Percentiles rank a stretch among this genome's conserved stretches.
Evolutionary conservation across 1,140 invertebrate genomes (phyloP).

Genomic region (Lamellibrachia luymesi): DNA sequence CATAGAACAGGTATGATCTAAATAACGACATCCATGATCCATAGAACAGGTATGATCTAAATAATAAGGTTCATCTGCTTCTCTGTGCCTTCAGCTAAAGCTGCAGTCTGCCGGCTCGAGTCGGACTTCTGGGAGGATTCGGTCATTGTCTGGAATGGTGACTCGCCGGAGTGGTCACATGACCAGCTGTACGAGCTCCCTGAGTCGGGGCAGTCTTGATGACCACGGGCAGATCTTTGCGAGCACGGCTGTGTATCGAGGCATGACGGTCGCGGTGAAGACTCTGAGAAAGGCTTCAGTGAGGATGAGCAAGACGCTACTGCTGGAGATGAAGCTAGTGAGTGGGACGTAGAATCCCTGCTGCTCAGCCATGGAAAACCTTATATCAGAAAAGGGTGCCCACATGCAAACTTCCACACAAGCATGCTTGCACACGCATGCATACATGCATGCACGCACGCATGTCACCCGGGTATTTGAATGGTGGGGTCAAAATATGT

Average conservation of each 20-base stretch:
- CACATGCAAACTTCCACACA: too few relatives aligned
- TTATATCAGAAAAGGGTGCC: too few relatives aligned
- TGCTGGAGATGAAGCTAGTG: conserved; percentile 23
- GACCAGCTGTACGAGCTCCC: not conserved
- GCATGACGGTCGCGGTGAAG: conserved; percentile 16
- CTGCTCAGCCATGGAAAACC: too few relatives aligned
- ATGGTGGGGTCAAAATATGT: too few relatives aligned
- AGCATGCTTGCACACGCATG: too few relatives aligned
- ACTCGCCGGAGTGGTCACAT: not conserved
- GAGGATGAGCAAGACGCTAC: conserved; percentile 16
- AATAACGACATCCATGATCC: not conserved
- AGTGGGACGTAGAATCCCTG: not conserved
- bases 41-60: not conserved
- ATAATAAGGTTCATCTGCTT: not conserved
- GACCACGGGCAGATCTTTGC: conserved; percentile 21
- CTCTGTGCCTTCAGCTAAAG: not conserved
- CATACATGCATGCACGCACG: too few relatives aligned
- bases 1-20: not conserved
- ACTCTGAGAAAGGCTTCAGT: conserved; percentile 9
- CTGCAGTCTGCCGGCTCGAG: not conserved
- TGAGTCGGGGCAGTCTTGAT: not conserved
- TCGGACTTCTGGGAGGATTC: not conserved
- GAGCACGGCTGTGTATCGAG: conserved; percentile 15
- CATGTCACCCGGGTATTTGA: too few relatives aligned
- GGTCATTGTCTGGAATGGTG: not conserved